Evolutionary conservation across 2,888 invertebrate species (phyloP).

Genomic region (Meganola albula): DNA sequence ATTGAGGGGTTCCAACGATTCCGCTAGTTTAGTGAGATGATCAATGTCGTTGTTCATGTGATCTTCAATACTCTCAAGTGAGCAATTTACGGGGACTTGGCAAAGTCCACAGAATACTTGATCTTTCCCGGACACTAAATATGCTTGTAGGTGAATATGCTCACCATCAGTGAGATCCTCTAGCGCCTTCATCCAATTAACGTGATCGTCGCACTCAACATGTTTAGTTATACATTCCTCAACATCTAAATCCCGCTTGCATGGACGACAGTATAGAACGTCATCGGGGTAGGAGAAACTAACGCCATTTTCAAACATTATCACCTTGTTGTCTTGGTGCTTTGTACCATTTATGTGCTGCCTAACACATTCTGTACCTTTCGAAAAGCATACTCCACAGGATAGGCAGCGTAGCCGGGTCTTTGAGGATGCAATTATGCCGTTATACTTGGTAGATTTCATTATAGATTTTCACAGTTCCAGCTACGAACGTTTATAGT

Average conservation of each 20-base stretch:
- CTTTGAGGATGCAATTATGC: slow-evolving; percentile 50
- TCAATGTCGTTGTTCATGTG: slow-evolving; percentile 47
- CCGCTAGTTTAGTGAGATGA: slow-evolving; percentile 45
- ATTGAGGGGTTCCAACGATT: slow-evolving; percentile 46
- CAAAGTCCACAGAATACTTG: slow-evolving; percentile 50
- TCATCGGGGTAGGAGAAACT: slow-evolving; percentile 35
- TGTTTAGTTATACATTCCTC: slow-evolving; percentile 47
- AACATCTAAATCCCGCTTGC: slow-evolving; percentile 36
- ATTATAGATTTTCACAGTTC: slow-evolving; percentile 32
- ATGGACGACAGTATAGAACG: slow-evolving; percentile 47
- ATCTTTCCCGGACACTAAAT: slow-evolving; percentile 43
- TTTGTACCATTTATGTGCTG: slow-evolving; percentile 53
- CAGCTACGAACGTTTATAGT: slow-evolving; percentile 1
- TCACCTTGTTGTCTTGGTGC: slow-evolving; percentile 50
- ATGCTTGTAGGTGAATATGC: slow-evolving; percentile 45
- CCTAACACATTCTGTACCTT: slow-evolving; percentile 55
- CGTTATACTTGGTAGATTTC: slow-evolving; percentile 48
- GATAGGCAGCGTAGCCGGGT: slow-evolving; percentile 54
- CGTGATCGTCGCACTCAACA: slow-evolving; percentile 44
- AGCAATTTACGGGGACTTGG: slow-evolving; percentile 34
- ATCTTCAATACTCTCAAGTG: slow-evolving; percentile 39
- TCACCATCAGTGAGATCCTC: slow-evolving; percentile 53
- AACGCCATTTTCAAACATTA: slow-evolving; percentile 51
- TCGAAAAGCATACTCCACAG: slow-evolving; percentile 56
- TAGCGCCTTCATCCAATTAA: slow-evolving; percentile 49